phyloP scores from a whole-genome alignment of 2,797 vertebrate species.

The Arrhamphus sclerolepis region DNA sequence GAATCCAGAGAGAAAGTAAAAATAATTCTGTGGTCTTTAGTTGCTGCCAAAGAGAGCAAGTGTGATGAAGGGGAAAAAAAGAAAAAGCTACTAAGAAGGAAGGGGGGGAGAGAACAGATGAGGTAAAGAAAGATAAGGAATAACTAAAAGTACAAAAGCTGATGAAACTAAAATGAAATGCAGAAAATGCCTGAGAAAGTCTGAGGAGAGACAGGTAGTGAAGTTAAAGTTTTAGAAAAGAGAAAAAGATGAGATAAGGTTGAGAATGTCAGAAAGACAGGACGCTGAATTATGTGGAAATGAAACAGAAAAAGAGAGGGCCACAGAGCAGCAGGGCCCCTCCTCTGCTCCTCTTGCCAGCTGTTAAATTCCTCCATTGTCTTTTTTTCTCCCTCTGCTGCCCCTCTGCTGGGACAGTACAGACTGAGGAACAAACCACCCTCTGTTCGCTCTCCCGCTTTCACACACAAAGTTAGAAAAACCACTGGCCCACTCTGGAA shows the following conservation, averaged over 20 bases:
- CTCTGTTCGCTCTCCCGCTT: slow-evolving; percentile 36
- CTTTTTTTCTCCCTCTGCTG: slow-evolving; percentile 36
- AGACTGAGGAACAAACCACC: slow-evolving; percentile 47
- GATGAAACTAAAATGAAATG: not conserved
- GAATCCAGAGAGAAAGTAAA: slow-evolving; percentile 22
- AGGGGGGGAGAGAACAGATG: not conserved
- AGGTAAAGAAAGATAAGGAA: not conserved
- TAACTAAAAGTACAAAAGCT: not conserved
- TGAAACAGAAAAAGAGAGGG: not conserved
- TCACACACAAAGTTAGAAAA: slow-evolving; percentile 21
- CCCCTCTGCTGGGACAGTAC: slow-evolving; percentile 38
- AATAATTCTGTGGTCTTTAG: slow-evolving; percentile 14
- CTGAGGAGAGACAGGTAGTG: no score
- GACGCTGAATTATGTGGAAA: not conserved
- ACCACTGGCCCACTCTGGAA: slow-evolving; percentile 30
- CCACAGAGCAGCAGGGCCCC: not conserved
- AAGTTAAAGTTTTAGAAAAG: no score
- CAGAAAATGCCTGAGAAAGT: not conserved
- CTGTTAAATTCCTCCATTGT: slow-evolving; percentile 73
- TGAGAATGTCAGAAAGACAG: not conserved
- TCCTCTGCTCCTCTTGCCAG: slow-evolving; percentile 44
- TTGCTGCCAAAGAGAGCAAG: slow-evolving; percentile 33
- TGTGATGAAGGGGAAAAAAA: slow-evolving; percentile 2
- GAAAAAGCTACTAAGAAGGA: not conserved
- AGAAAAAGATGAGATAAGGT: not conserved